Percentiles rank a stretch among this genome's conserved stretches.
Conservation (phyloP, 2,113 vertebrate species). For the Prolemur simus region DNA sequence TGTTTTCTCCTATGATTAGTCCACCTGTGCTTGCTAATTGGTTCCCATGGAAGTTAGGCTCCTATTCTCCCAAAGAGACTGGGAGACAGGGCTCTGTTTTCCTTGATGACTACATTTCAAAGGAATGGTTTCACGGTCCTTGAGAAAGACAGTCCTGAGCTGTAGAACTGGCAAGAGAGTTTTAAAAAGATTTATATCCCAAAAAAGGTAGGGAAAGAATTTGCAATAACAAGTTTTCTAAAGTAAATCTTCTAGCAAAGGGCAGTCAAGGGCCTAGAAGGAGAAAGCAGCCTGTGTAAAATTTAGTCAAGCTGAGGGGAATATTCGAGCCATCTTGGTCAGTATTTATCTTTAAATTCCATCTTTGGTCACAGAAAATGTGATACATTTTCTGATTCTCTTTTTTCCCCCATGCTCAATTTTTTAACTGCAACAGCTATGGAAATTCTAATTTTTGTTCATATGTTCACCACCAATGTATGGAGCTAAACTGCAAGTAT, state of each 20-base stretch:
- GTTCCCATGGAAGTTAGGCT: background rate
- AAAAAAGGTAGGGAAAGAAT: background rate
- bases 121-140: background rate
- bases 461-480: background rate
- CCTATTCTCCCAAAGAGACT: background rate
- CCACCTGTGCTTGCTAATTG: background rate
- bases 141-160: background rate
- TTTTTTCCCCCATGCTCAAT: background rate
- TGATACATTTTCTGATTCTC: background rate
- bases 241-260: background rate
- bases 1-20: background rate
- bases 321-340: background rate
- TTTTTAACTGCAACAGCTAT: background rate
- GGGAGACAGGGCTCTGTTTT: background rate
- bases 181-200: background rate
- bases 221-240: background rate
- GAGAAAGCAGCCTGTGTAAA: background rate
- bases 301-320: background rate
- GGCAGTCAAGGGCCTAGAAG: background rate
- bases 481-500: background rate
- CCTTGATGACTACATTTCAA: background rate
- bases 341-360: background rate
- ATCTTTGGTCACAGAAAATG: background rate
- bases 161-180: background rate
- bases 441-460: background rate